Base-by-base conservation (phyloP, 2,113 vertebrate species). In the Meriones unguiculatus region DNA sequence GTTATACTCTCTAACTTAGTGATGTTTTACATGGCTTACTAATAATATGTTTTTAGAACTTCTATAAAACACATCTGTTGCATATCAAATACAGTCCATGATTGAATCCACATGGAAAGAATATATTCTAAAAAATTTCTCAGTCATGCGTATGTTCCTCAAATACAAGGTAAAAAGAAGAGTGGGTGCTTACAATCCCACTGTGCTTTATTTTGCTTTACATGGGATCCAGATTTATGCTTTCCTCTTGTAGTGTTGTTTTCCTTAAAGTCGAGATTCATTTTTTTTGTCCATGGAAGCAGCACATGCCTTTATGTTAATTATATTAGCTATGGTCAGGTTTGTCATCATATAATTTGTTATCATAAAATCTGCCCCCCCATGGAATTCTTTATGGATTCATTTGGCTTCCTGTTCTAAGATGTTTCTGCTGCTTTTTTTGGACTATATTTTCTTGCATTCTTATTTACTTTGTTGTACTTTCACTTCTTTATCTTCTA, bases 251-350 rank as follows among this genome's bases (percentile, higher is more conserved):
- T 3, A 35, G 14, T 46, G 78, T 24, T 72, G 73, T 72, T 89
- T 85, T 89, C 78, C 54, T 75, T 32, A 38, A 97, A 64, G 11
- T 28, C 86, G 65, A 85, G 38, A 91, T 91, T 89, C 5, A 54
- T 72, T 67, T 90, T 82, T 85, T 46, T 67, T 65, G 5, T 28
- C 35, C 20, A 62, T 78, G n/a, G 35, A 86, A 69, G 54, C 65
- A 96, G 59, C 3, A 9, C 24, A 73, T 88, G 77, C 22, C 25
- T 59, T 75, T 28, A 46, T 54, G n/a, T 76, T 81, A 69, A 62
- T 64, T 52, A 46, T 81, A 25, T 87, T 62, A 57, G 75, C 32
- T 52, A 67, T 24, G 22, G 70, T 41, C 78, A 14, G 50, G 2
- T 87, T 76, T 85, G 35, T 69, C 77, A 28, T 69, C 38, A 25